Evolutionary conservation across 1,140 invertebrate genomes (phyloP).

Genomic region (Portunus trituberculatus): DNA sequence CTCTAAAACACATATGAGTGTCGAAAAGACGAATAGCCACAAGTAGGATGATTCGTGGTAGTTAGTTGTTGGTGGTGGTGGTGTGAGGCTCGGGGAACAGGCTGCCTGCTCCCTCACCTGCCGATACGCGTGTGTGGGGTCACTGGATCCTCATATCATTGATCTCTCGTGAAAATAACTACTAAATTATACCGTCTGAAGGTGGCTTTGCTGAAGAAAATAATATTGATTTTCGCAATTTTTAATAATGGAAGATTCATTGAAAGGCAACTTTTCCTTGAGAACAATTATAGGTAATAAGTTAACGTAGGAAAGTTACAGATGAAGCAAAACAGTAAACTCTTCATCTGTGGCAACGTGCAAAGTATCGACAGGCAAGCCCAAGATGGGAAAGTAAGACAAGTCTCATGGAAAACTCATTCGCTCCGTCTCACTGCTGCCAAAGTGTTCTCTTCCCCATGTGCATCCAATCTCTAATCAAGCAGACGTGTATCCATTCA

Average conservation of each 20-base stretch:
- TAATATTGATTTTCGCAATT: not conserved
- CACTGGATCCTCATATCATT: not conserved
- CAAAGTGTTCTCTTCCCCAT: not conserved
- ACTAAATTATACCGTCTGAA: not conserved
- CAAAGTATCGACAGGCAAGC: not conserved
- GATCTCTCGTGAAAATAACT: not conserved
- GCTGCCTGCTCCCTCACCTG: not conserved
- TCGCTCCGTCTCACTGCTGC: not conserved
- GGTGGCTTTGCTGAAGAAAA: slow-evolving; percentile 2
- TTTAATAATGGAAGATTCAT: not conserved
- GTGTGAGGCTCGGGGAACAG: not conserved
- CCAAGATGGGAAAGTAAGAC: not conserved
- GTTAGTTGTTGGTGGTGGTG: not conserved
- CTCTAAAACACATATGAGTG: not conserved
- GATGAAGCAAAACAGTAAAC: not conserved
- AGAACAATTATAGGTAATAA: not conserved
- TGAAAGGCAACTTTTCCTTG: slow-evolving; percentile 12
- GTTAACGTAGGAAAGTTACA: not conserved
- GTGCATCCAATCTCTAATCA: not conserved
- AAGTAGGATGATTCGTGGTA: not conserved
- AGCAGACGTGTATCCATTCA: slow-evolving; percentile 9
- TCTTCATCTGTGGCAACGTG: not conserved
- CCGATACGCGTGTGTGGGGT: slow-evolving; percentile 5
- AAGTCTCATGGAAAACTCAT: not conserved
- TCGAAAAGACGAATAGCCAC: not conserved